Evolutionary conservation across 1,140 invertebrate species (phyloP).

Genomic region (Vanessa atalanta): DNA sequence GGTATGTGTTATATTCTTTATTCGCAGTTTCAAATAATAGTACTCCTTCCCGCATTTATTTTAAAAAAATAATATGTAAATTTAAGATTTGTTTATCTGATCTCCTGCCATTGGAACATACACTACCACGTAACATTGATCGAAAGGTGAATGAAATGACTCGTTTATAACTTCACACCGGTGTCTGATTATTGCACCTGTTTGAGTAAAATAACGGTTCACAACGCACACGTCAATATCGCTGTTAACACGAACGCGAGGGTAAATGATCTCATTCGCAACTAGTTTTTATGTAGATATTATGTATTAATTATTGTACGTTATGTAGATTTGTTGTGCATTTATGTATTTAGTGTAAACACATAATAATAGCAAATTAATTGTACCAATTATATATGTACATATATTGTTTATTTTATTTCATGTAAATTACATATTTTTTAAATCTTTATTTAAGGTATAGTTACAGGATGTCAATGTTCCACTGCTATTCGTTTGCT

Average conservation of each 20-base stretch:
- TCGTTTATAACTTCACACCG: neutral
- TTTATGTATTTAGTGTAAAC: neutral
- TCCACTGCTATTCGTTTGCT: no score
- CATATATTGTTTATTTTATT: no score
- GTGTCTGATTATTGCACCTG: conserved; percentile 23
- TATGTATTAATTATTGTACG: conserved; percentile 8
- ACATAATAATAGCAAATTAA: neutral
- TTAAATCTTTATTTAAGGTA: no score
- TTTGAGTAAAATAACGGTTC: conserved; percentile 35
- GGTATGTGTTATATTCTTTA: no score
- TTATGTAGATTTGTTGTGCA: neutral
- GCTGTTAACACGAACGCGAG: neutral
- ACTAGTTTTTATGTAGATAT: conserved; percentile 21
- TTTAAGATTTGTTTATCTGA: no score
- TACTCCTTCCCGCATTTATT: no score
- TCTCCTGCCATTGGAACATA: no score
- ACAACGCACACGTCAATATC: neutral
- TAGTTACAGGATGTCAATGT: no score
- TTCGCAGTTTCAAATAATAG: no score
- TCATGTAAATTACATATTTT: no score
- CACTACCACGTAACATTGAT: neutral
- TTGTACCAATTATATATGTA: no score
- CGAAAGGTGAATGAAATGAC: conserved; percentile 28
- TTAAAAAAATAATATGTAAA: no score
- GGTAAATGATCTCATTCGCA: conserved; percentile 38